Conservation (phyloP, 2,888 invertebrate genomes). For the Cepaea hortensis region DNA sequence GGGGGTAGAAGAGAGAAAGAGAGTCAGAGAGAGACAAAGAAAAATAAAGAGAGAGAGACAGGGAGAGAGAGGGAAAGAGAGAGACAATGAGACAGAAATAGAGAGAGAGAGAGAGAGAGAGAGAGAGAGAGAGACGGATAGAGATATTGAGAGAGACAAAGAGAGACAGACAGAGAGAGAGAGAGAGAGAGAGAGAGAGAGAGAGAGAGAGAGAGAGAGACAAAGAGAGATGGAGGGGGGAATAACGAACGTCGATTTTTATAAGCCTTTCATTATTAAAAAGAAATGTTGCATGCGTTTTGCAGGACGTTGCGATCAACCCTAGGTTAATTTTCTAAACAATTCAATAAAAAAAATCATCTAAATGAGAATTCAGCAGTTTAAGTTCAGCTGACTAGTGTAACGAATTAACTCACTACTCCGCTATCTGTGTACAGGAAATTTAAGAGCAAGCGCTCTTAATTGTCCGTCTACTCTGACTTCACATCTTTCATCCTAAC, state of each 20-base stretch:
- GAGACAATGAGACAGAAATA: constrained; percentile 39
- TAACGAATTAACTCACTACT: no score
- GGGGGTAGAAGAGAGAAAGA: constrained; percentile 4
- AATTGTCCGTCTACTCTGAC: no score
- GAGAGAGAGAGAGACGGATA: background rate
- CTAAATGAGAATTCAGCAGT: no score
- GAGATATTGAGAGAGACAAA: background rate
- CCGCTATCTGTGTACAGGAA: no score
- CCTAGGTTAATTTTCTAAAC: no score
- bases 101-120: constrained; percentile 10
- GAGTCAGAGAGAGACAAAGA: constrained; percentile 23
- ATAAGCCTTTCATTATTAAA: no score
- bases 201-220: constrained; percentile 33
- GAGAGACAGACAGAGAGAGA: background rate
- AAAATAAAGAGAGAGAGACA: constrained; percentile 3
- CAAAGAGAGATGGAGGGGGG: background rate
- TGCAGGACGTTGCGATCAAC: no score
- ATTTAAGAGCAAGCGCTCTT: no score
- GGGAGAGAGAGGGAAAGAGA: constrained; percentile 27
- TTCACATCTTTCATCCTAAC: no score
- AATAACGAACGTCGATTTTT: background rate
- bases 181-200: constrained; percentile 40
- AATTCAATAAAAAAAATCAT: no score
- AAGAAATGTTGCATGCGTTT: no score
- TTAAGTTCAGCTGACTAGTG: no score